Conservation (phyloP, 2,888 invertebrate genomes). For the Hyposoter dolosus region DNA sequence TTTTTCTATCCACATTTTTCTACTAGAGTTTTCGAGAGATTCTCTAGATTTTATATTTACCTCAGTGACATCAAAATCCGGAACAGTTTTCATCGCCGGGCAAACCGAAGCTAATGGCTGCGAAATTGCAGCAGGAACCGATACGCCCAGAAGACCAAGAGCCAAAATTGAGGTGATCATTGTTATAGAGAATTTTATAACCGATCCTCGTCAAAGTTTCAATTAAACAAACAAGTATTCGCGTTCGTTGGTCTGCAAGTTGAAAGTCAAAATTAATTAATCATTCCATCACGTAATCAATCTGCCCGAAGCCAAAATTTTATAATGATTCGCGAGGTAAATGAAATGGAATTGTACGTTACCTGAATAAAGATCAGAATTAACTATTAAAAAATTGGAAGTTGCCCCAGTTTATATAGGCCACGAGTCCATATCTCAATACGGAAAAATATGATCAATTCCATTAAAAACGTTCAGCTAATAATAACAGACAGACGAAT, state of each 20-base stretch:
- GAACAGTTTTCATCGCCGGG: neutral
- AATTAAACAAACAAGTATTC: neutral
- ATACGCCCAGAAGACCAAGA: slow-evolving; percentile 4
- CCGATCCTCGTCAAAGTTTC: neutral
- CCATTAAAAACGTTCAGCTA: neutral
- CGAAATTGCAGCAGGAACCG: neutral
- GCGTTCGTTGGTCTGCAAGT: neutral
- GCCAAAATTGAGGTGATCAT: neutral
- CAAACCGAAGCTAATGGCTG: neutral
- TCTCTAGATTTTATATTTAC: neutral
- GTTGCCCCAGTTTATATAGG: neutral
- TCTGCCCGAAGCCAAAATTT: neutral
- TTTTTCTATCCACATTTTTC: neutral
- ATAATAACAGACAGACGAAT: neutral
- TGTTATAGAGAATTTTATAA: neutral
- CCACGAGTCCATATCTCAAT: neutral
- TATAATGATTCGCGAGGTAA: neutral
- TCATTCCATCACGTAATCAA: neutral
- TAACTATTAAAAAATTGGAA: neutral
- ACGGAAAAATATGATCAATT: neutral
- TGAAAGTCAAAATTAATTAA: neutral
- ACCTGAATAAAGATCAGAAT: neutral
- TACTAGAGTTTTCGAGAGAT: no score
- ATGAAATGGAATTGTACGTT: neutral
- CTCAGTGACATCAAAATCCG: neutral